A percentile compares a stretch with the other conserved stretches of the same genome.
phyloP scores from a whole-genome alignment of 2,113 vertebrate species.

The Neofelis nebulosa region DNA sequence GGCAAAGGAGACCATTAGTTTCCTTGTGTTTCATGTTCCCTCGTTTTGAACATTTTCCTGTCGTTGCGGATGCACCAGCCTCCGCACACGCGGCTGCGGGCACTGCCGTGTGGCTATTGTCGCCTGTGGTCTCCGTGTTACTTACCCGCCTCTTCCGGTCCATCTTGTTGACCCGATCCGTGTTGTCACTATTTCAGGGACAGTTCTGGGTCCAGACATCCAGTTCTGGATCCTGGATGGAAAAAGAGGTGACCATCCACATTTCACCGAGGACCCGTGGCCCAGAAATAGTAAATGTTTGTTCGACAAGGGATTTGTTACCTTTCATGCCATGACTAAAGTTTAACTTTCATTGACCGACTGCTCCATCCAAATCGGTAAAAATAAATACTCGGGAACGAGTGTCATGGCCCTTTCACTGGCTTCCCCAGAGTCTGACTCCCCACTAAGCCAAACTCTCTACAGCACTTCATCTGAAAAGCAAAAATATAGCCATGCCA shows the following conservation, averaged over 20 bases:
- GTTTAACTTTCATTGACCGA: constrained; percentile 53
- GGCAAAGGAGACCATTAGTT: not conserved
- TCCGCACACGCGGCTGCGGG: not conserved
- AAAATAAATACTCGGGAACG: not conserved
- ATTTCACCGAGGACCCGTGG: not conserved
- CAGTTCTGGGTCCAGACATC: not conserved
- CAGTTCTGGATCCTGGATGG: not conserved
- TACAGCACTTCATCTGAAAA: not conserved
- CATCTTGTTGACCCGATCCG: not conserved
- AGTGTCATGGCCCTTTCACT: not conserved
- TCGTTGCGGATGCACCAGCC: not conserved
- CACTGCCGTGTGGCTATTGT: rapidly evolving
- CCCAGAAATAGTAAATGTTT: constrained; percentile 31
- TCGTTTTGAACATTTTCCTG: not conserved
- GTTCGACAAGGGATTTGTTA: constrained; percentile 5
- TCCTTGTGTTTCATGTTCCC: not conserved
- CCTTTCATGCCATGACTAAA: constrained; percentile 37
- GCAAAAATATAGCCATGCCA: not conserved
- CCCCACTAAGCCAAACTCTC: not conserved
- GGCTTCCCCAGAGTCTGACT: not conserved
- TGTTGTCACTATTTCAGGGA: not conserved
- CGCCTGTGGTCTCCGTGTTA: not conserved
- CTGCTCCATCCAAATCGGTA: not conserved
- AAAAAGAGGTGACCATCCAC: not conserved
- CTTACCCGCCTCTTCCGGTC: not conserved